Percentiles rank a stretch among this genome's conserved stretches.
phyloP scores from a whole-genome alignment of 2,797 vertebrate genomes.

The Buphagus erythrorhynchus region DNA sequence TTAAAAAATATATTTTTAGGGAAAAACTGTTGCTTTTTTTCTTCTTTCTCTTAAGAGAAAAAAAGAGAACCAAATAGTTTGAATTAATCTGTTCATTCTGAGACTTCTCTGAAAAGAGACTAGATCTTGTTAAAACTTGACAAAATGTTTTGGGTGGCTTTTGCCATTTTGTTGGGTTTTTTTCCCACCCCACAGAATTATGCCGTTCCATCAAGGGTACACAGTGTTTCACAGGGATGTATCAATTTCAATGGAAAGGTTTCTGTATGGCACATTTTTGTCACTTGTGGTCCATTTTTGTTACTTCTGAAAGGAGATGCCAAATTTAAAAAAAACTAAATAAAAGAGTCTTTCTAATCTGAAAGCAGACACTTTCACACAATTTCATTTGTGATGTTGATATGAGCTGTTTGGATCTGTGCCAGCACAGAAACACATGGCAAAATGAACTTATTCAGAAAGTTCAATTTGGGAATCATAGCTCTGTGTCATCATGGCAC shows the following conservation, averaged over 20 bases:
- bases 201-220: background rate
- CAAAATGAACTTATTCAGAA: background rate
- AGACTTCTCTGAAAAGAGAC: background rate
- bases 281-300: background rate
- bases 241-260: background rate
- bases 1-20: background rate
- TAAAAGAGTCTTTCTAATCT: background rate
- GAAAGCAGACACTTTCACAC: background rate
- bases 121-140: background rate
- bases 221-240: background rate
- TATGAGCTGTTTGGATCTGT: background rate
- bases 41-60: background rate
- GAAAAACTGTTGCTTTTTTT: background rate
- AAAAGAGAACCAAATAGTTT: background rate
- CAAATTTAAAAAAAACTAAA: background rate
- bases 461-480: background rate
- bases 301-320: background rate
- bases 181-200: background rate
- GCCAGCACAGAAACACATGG: background rate
- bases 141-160: background rate
- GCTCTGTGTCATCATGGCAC: background rate
- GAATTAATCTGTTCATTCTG: background rate
- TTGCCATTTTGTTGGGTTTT: accelerated
- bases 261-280: background rate
- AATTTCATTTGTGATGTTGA: background rate